phyloP scores from a whole-genome alignment of 2,888 invertebrate species.

The Plutella xylostella region DNA sequence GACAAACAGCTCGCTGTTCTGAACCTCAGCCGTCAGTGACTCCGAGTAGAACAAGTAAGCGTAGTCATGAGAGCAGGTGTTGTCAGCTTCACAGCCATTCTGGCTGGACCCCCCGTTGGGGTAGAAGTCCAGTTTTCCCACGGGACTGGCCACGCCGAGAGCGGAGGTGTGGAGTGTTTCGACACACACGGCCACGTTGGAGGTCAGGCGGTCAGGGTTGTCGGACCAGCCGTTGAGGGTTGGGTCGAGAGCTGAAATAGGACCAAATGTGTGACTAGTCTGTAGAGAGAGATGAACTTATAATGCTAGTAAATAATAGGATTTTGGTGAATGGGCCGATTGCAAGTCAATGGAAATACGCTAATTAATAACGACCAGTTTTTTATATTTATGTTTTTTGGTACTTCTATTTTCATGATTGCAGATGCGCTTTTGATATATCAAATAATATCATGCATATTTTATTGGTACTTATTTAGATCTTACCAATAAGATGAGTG shows the following conservation, averaged over 20 bases:
- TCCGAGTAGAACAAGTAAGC: constrained; percentile 35
- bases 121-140: constrained; percentile 71
- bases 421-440: too few relatives aligned
- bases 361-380: too few relatives aligned
- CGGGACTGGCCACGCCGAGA: constrained; percentile 37
- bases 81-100: constrained; percentile 35
- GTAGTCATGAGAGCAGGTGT: constrained; percentile 41
- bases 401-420: too few relatives aligned
- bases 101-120: constrained; percentile 66
- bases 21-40: constrained; percentile 36
- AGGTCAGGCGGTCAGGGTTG: constrained; percentile 25
- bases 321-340: too few relatives aligned
- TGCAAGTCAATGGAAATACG: too few relatives aligned
- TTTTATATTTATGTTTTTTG: too few relatives aligned
- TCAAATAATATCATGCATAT: too few relatives aligned
- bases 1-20: constrained; percentile 32
- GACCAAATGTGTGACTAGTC: too few relatives aligned
- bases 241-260: constrained; percentile 45
- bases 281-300: too few relatives aligned
- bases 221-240: constrained; percentile 41
- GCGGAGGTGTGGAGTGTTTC: background rate
- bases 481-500: too few relatives aligned
- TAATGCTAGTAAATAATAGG: too few relatives aligned
- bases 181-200: background rate
- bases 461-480: too few relatives aligned